Conservation (phyloP, 2,888 invertebrate genomes). For the Volucella inflata region DNA sequence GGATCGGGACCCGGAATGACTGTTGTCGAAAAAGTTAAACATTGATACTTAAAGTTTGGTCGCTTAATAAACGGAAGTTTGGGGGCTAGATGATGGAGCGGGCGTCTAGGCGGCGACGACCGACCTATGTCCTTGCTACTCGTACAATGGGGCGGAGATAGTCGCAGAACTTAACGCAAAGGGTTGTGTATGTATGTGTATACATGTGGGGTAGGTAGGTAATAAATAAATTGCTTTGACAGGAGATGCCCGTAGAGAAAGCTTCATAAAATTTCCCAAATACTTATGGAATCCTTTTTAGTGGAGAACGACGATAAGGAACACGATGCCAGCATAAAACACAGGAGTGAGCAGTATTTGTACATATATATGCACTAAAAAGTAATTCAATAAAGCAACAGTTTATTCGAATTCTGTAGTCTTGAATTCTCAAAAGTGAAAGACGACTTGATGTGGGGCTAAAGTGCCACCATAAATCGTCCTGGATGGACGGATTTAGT, state of each 20-base stretch:
- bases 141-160: background rate
- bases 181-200: constrained; percentile 23
- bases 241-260: constrained; percentile 57
- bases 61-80: constrained; percentile 71
- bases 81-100: constrained; percentile 1
- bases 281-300: constrained; percentile 63
- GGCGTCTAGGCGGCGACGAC: background rate
- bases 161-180: constrained; percentile 16
- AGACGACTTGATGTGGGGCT: constrained; percentile 58
- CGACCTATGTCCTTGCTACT: no score
- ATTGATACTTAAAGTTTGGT: constrained; percentile 73
- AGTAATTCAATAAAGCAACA: constrained; percentile 75
- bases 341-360: background rate
- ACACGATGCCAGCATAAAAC: constrained; percentile 12
- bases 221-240: constrained; percentile 75
- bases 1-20: constrained; percentile 57
- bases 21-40: constrained; percentile 73
- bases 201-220: constrained; percentile 55
- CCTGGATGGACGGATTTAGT: constrained; percentile 71
- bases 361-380: constrained; percentile 49
- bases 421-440: constrained; percentile 39
- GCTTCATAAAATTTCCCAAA: constrained; percentile 70
- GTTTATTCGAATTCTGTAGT: constrained; percentile 63
- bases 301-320: background rate
- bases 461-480: constrained; percentile 73